A percentile compares a stretch with the other conserved stretches of the same genome.
These are phyloP conservation scores for Micromussa lordhowensis DNA, from an alignment of 92 coral and sea anemone genomes.

Conservation along the genomic window DNA sequence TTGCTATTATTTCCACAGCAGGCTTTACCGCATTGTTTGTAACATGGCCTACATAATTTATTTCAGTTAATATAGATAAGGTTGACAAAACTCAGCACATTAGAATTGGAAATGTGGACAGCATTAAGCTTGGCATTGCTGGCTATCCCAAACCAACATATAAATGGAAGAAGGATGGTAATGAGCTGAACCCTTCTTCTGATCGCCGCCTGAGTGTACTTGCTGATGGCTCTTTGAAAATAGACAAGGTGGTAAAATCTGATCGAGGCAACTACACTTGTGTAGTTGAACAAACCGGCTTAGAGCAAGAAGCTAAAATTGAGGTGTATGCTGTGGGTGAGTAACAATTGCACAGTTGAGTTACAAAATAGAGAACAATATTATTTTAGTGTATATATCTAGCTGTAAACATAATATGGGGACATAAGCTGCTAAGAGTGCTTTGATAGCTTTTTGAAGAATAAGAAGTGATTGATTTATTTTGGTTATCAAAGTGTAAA, in stretches of 20 bases:
- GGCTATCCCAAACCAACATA: slow-evolving; percentile 62
- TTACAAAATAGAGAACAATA: background rate
- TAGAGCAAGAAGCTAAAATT: background rate
- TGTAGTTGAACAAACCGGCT: background rate
- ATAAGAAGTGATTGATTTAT: too few relatives aligned
- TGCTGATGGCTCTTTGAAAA: slow-evolving; percentile 52
- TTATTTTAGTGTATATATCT: background rate
- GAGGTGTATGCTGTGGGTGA: slow-evolving; percentile 51
- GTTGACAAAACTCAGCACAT: slow-evolving; percentile 45
- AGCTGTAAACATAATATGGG: background rate
- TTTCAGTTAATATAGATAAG: slow-evolving; percentile 31
- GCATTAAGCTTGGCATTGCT: slow-evolving; percentile 26
- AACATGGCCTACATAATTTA: background rate
- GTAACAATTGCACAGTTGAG: background rate
- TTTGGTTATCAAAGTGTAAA: too few relatives aligned
- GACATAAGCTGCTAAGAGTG: too few relatives aligned
- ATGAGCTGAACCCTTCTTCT: background rate
- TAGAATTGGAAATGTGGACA: slow-evolving; percentile 39
- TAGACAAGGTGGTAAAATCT: slow-evolving; percentile 18
- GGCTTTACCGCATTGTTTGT: background rate
- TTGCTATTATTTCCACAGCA: too few relatives aligned
- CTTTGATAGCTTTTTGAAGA: too few relatives aligned
- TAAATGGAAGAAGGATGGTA: slow-evolving; percentile 48
- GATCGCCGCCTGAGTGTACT: slow-evolving; percentile 21
- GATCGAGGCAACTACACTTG: slow-evolving; percentile 63